Percentiles rank a stretch among this genome's conserved stretches.
Conservation (phyloP, 2,113 vertebrate species). For the Gymnorhina tibicen region DNA sequence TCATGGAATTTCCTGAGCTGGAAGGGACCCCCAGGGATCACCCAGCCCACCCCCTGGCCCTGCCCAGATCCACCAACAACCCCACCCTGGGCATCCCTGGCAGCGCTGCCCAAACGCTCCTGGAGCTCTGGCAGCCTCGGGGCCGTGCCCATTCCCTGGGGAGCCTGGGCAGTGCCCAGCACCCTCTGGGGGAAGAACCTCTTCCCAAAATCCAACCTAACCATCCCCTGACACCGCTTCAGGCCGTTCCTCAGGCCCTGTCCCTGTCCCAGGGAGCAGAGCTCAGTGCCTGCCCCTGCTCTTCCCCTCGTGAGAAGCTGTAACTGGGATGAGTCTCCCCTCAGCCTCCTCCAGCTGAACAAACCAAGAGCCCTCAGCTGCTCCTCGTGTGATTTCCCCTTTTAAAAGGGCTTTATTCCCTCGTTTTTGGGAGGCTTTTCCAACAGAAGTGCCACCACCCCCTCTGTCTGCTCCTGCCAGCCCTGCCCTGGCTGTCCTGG, state of each 20-base stretch:
- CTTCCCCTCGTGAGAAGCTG: background rate
- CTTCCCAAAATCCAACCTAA: background rate
- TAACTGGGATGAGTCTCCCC: background rate
- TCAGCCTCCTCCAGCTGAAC: background rate
- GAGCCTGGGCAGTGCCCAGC: background rate
- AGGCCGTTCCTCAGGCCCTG: background rate
- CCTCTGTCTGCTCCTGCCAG: background rate
- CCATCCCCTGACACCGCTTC: background rate
- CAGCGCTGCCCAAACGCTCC: background rate
- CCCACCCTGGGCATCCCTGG: background rate
- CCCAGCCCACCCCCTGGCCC: accelerated
- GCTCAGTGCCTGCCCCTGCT: background rate
- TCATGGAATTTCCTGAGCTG: background rate
- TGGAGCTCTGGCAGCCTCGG: background rate
- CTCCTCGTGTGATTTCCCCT: background rate
- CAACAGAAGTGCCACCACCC: background rate
- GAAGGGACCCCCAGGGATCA: accelerated
- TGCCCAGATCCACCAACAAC: background rate
- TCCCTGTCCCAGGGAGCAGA: background rate
- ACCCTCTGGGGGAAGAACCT: background rate
- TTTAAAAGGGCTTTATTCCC: background rate
- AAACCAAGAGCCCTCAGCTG: background rate
- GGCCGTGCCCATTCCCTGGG: background rate
- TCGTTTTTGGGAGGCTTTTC: accelerated
- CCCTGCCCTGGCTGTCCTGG: background rate